A percentile compares a stretch with the other conserved stretches of the same genome.
phyloP scores from a whole-genome alignment of 2,113 vertebrate genomes.

The Ciconia stormi region DNA sequence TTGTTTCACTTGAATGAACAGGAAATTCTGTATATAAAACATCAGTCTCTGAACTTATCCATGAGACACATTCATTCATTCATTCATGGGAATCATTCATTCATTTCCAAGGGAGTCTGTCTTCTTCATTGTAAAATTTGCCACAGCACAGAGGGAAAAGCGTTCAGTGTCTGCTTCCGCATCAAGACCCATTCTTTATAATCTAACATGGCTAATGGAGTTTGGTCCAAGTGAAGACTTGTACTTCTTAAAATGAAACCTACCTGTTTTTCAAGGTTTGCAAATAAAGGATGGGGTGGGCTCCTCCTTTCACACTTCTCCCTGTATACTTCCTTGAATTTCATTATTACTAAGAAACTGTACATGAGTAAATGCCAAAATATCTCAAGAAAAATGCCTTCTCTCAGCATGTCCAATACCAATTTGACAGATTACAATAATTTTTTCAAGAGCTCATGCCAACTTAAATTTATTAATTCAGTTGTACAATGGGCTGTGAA shows the following conservation, averaged over 20 bases:
- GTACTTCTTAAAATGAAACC: neutral
- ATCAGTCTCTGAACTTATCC: neutral
- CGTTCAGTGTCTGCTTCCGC: neutral
- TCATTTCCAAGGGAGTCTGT: neutral
- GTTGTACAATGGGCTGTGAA: neutral
- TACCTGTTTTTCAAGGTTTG: neutral
- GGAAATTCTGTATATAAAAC: neutral
- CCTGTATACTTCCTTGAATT: neutral
- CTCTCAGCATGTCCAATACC: neutral
- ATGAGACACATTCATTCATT: neutral
- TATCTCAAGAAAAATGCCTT: neutral
- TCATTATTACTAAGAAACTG: neutral
- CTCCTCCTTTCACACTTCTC: neutral
- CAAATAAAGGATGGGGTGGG: neutral
- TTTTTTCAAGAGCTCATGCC: neutral
- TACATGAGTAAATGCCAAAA: neutral
- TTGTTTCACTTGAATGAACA: conserved; percentile 9
- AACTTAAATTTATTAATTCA: neutral
- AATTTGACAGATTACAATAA: neutral
- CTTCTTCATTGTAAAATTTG: conserved; percentile 11
- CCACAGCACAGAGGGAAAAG: neutral
- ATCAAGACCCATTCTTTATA: neutral
- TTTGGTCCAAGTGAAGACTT: neutral
- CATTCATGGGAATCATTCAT: conserved; percentile 31
- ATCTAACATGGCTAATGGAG: neutral